Conservation (phyloP, 2,113 vertebrate genomes). For the Mellivora capensis region DNA sequence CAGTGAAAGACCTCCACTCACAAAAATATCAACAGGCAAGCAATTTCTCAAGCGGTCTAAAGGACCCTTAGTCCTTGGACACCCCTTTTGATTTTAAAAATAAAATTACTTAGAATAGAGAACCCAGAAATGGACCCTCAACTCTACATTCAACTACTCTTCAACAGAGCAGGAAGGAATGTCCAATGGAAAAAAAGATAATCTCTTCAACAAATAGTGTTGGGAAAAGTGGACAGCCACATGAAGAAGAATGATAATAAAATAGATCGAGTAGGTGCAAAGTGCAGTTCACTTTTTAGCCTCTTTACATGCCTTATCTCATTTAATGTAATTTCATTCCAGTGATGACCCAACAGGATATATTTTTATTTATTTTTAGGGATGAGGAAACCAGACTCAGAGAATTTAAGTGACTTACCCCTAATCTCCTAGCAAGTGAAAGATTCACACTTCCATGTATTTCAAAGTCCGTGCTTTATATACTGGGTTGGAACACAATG, state of each 20-base stretch:
- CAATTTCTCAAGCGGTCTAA: not conserved
- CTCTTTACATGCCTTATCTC: not conserved
- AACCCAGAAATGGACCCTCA: too few relatives aligned
- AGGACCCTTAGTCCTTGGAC: not conserved
- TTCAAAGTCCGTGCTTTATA: not conserved
- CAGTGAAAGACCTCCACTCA: not conserved
- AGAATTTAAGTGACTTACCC: not conserved
- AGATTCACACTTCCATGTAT: not conserved
- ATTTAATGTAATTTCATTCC: not conserved
- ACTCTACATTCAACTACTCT: too few relatives aligned
- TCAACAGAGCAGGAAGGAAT: too few relatives aligned
- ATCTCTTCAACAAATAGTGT: too few relatives aligned
- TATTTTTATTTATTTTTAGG: not conserved
- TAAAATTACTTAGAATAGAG: not conserved
- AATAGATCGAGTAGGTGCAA: not conserved
- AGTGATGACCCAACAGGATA: not conserved
- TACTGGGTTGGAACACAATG: not conserved
- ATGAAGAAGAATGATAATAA: not conserved
- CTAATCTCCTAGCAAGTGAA: not conserved
- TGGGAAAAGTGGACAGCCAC: too few relatives aligned
- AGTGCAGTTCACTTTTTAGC: not conserved
- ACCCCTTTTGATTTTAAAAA: not conserved
- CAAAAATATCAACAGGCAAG: not conserved
- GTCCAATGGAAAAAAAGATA: too few relatives aligned
- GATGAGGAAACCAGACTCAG: not conserved